Conservation (phyloP, 2,113 vertebrate genomes). For the Platysternon megacephalum region DNA sequence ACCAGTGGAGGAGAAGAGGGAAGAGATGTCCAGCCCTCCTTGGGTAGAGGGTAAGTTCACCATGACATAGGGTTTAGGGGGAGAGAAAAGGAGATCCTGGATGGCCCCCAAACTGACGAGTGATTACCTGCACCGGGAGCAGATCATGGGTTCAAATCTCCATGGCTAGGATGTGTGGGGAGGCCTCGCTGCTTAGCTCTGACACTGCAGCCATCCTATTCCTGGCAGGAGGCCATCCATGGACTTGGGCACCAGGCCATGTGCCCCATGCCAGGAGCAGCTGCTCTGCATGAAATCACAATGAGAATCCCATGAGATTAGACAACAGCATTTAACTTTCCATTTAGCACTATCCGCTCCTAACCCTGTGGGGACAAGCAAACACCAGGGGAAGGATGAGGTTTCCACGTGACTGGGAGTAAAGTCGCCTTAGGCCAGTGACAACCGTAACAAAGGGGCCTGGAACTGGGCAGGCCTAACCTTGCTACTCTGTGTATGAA, state of each 20-base stretch:
- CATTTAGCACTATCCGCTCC: not conserved
- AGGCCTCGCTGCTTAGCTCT: not conserved
- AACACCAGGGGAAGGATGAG: too few species aligned
- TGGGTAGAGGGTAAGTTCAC: not conserved
- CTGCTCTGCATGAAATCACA: not conserved
- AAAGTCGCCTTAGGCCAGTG: not conserved
- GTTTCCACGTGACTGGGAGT: not conserved
- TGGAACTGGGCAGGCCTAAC: not conserved
- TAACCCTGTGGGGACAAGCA: not conserved
- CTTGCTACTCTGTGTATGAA: not conserved
- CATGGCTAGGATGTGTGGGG: not conserved
- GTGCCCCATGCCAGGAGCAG: not conserved
- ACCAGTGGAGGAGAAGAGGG: not conserved
- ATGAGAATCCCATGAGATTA: not conserved
- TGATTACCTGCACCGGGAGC: not conserved
- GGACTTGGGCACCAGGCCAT: not conserved
- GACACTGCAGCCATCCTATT: not conserved
- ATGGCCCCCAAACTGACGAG: not conserved
- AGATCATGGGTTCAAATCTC: not conserved
- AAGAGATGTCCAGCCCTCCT: not conserved
- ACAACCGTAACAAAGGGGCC: not conserved
- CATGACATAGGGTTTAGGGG: not conserved
- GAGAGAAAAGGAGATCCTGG: not conserved
- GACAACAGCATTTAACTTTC: not conserved
- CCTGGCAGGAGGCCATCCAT: not conserved